Conservation (phyloP, 2,113 vertebrate genomes). For the Mus musculus region GRCm39 chr13:25518001-25518500, state of each 20-base stretch:
- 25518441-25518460: slow-evolving; percentile 62
- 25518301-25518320: slow-evolving; percentile 59
- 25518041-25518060: no score
- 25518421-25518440: slow-evolving; percentile 70
- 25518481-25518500: slow-evolving; percentile 15
- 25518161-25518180: slow-evolving; percentile 54
- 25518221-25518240: slow-evolving; percentile 20
- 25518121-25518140: neutral
- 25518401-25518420: slow-evolving; percentile 52
- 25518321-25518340: slow-evolving; percentile 53
- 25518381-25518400: slow-evolving; percentile 46
- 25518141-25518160: slow-evolving; percentile 28
- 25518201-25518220: slow-evolving; percentile 27
- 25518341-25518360: slow-evolving; percentile 72
- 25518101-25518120: neutral
- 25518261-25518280: slow-evolving; percentile 47
- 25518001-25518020: neutral
- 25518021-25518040: no score
- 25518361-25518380: slow-evolving; percentile 59
- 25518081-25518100: neutral
- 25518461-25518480: slow-evolving; percentile 37
- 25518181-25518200: slow-evolving; percentile 13
- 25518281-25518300: slow-evolving; percentile 8
- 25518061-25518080: neutral
- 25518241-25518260: slow-evolving; percentile 59